Conservation (phyloP, 2,888 invertebrate genomes). For the Ecliptopera silaceata region DNA sequence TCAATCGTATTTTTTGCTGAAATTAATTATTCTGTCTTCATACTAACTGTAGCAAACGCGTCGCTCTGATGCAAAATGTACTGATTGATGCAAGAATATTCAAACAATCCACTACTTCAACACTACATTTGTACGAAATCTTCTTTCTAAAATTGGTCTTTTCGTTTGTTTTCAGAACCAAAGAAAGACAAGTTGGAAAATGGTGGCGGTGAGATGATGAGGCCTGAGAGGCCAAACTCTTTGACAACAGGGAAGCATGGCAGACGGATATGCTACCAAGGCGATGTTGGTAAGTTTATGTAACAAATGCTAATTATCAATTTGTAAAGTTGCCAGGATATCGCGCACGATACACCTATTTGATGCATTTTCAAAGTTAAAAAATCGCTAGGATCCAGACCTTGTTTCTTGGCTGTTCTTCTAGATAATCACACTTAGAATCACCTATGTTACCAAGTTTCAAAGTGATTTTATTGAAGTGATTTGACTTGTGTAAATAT, state of each 20-base stretch:
- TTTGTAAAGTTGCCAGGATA: too few species aligned
- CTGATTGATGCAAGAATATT: slow-evolving; percentile 3
- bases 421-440: too few species aligned
- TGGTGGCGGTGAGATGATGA: slow-evolving; percentile 78
- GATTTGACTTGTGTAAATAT: too few species aligned
- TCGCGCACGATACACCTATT: neutral
- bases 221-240: slow-evolving; percentile 92
- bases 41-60: neutral
- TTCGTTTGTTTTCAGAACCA: slow-evolving; percentile 88
- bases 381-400: too few species aligned
- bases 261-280: slow-evolving; percentile 91
- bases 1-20: neutral
- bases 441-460: too few species aligned
- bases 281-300: slow-evolving; percentile 83
- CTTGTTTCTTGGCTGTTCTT: too few species aligned
- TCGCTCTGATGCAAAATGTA: neutral
- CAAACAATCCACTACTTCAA: neutral
- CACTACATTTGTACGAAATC: neutral
- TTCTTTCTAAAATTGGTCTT: neutral
- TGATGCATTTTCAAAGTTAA: neutral
- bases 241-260: slow-evolving; percentile 89
- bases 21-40: neutral
- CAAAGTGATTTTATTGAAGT: too few species aligned
- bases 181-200: slow-evolving; percentile 96
- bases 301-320: too few species aligned